A percentile compares a stretch with the other conserved stretches of the same genome.
These are phyloP conservation scores for Engystomops pustulosus DNA, from an alignment of 2,113 vertebrate species.

Conservation along the genomic window DNA sequence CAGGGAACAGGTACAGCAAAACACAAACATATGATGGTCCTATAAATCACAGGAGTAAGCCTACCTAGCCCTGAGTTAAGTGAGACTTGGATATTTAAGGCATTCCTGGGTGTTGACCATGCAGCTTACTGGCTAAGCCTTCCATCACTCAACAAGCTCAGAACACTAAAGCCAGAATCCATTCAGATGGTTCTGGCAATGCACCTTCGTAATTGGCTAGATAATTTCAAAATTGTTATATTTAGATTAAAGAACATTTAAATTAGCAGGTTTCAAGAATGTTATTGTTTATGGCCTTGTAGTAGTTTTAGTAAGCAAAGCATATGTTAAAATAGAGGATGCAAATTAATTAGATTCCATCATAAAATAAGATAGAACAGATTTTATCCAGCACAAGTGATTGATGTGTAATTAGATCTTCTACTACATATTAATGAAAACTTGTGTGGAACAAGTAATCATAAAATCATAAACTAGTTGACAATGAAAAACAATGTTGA, in stretches of 20 bases:
- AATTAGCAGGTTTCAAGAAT: background rate
- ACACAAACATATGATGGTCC: too few species aligned
- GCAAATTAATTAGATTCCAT: constrained; percentile 40
- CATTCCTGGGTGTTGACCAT: too few species aligned
- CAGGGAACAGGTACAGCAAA: too few species aligned
- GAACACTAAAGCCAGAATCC: too few species aligned
- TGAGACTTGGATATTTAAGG: too few species aligned
- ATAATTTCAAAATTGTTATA: too few species aligned
- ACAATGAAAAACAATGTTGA: constrained; percentile 1
- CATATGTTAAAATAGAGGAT: constrained; percentile 10
- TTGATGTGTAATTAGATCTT: constrained; percentile 39
- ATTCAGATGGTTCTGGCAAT: too few species aligned
- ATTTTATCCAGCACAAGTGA: constrained; percentile 17
- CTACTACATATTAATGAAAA: constrained; percentile 27
- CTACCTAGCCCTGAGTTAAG: too few species aligned
- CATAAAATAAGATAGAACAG: background rate
- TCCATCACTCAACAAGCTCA: too few species aligned
- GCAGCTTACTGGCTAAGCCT: too few species aligned
- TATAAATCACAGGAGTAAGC: too few species aligned
- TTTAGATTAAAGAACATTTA: background rate
- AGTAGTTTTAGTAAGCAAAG: background rate
- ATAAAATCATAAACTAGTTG: constrained; percentile 22
- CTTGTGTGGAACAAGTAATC: constrained; percentile 22
- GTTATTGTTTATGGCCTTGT: background rate
- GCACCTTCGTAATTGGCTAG: too few species aligned